phyloP scores from a whole-genome alignment of 2,888 invertebrate genomes.

The Chymomyza amoena region DNA sequence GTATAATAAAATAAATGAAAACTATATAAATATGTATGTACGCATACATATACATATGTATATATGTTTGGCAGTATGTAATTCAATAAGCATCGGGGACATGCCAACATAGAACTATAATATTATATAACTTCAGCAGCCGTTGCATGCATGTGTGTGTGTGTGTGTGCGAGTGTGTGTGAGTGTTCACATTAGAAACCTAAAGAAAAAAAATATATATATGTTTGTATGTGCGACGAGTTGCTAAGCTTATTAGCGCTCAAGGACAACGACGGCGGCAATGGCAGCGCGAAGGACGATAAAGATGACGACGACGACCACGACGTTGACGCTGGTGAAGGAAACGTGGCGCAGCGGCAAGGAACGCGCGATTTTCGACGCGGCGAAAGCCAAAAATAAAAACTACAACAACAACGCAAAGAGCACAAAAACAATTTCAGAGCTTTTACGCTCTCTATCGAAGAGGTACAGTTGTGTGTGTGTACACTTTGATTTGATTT shows the following conservation, averaged over 20 bases:
- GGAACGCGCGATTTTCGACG: constrained; percentile 20
- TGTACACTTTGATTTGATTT: not conserved
- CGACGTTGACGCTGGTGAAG: too few relatives aligned
- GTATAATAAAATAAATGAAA: constrained; percentile 6
- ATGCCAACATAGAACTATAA: constrained; percentile 15
- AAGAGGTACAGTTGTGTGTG: not conserved
- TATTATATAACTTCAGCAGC: constrained; percentile 36
- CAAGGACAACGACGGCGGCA: not conserved
- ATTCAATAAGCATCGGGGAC: constrained; percentile 12
- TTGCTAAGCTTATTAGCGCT: constrained; percentile 44
- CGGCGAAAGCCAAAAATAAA: constrained; percentile 40
- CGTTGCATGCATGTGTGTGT: not conserved
- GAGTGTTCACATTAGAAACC: constrained; percentile 1
- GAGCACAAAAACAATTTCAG: too few relatives aligned
- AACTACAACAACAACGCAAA: not conserved
- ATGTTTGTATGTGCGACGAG: constrained; percentile 10
- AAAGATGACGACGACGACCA: too few relatives aligned
- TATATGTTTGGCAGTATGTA: not conserved
- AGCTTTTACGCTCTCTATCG: not conserved
- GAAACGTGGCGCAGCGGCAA: constrained; percentile 24
- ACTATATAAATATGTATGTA: not conserved
- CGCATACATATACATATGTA: not conserved
- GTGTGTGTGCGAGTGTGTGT: not conserved
- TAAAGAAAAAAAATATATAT: too few relatives aligned
- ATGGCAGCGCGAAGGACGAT: not conserved